Evolutionary conservation across 2,888 invertebrate species (phyloP), one percentile per base, ranked within the genome.

Genomic region (Dorcus parallelipipedus): DNA sequence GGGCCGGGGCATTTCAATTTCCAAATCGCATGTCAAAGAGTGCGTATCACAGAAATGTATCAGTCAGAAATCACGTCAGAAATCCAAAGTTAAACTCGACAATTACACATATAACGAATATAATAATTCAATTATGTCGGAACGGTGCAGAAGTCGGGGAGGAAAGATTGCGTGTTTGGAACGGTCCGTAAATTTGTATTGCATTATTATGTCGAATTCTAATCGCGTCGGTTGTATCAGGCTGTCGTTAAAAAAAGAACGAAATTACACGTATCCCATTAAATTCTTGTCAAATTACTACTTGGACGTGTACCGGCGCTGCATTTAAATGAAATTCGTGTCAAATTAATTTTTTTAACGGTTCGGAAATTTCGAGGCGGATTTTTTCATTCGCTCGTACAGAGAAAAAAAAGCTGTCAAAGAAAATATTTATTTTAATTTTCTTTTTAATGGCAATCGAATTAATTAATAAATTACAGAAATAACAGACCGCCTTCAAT

Each of bases 111-210:
- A 50, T 39, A 40, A 54, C 58, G 58, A 54, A 53, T 58, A 58
- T 53, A 58, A 58, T 58, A 58, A 58, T 58, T 58, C 58, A 58
- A 58, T 58, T 58, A 58, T 54, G 54, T 42, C 56, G 42, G 41
- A 54, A 43, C 33, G 47, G 57, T 20, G 43, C 52, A 42, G 42
- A 23, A 38, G 26, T 53, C 47, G 10, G 49, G 38, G 49, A 17
- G 47, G 33, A 8, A 48, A 20, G 51, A 40, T 48, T 43, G 53
- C 58, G 58, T 54, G 58, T 54, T 53, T 54, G 23, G 9, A 45
- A 10, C 8, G 10, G 20, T 45, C 45, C 9, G 45, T 45, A 45
- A 45, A 45, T 45, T 20, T 20, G 45, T 45, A 17, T 23, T 23
- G 45, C 14, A 14, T 45, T 45, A 45, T 45, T 45, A 20, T 9